Evolutionary conservation across 2,888 invertebrate species (phyloP), one percentile per base, ranked within the genome.

Genomic region (Euclidia mi): DNA sequence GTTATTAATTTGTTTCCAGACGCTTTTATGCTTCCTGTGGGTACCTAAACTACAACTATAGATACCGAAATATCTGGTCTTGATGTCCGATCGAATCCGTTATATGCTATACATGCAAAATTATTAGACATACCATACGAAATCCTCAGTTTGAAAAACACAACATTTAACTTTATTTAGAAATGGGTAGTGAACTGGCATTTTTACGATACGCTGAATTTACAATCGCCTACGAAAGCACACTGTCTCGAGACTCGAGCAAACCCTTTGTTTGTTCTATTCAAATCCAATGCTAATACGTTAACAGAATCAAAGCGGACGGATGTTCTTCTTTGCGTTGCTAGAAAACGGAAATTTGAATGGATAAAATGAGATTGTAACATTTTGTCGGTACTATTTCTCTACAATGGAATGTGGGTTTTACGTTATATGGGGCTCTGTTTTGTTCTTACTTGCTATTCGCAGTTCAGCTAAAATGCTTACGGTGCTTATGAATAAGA

Each of bases 241-340:
- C 84, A 91, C 84, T 88, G 90, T 91, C 93, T 92, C 82, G 90
- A 91, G 90, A 90, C 93, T 92, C 82, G 90, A 91, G 83, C 90
- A 92, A 92, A 91, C 92, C 94, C 91, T 92, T 94, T 93, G 92
- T 93, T 93, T 93, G 94, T 94, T 89, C 92, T 92, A 94, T 94
- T 94, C 94, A 94, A 94, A 94, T 94, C 82, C 88, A 88, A 93
- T 93, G 92, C 92, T 92, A 94, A 92, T 92, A 92, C 91, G 90
- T 91, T 90, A 84, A 87, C 86, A 81, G 91, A 92, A 93, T 92
- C 92, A 91, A 91, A 92, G 90, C 87, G 87, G 88, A 86, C 89
- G 88, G 87, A 89, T 89, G 89, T 87, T 91, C 86, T 86, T 87
- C 88, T 90, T 90, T 89, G 88, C 88, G 81, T 83, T 78, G 79